Conservation (phyloP, 2,888 invertebrate genomes). For the Lampropteryx suffumata region DNA sequence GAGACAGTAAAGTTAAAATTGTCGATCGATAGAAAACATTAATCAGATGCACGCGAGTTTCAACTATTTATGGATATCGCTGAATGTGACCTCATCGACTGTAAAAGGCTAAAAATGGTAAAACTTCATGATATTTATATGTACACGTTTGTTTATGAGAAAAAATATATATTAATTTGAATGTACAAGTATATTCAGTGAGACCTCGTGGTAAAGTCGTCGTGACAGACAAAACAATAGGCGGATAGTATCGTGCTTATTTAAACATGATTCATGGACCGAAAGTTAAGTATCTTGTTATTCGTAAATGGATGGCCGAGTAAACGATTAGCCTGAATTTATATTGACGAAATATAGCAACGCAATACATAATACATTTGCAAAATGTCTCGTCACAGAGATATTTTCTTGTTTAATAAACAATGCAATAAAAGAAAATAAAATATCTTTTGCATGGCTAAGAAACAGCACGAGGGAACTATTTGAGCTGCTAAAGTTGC, state of each 20-base stretch:
- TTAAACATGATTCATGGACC: conserved; percentile 6
- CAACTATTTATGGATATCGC: too few species aligned
- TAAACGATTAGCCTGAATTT: conserved; percentile 17
- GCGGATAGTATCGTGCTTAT: conserved; percentile 7
- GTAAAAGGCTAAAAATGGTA: too few species aligned
- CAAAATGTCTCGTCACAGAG: not conserved
- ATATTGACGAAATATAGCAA: conserved; percentile 1
- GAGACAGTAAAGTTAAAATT: conserved; percentile 17
- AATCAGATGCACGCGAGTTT: not conserved
- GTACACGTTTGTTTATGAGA: too few species aligned
- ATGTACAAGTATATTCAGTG: too few species aligned
- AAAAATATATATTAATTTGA: too few species aligned
- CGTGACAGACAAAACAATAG: conserved; percentile 19
- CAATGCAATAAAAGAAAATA: too few species aligned
- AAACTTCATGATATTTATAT: not conserved
- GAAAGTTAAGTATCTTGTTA: conserved; percentile 9
- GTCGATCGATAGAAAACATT: not conserved
- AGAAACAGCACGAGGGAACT: too few species aligned
- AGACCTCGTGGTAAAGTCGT: not conserved
- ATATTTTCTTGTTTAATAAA: not conserved
- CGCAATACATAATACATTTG: not conserved
- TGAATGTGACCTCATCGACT: too few species aligned
- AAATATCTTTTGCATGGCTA: too few species aligned
- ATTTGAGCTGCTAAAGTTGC: too few species aligned
- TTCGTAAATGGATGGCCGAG: conserved; percentile 9